Evolutionary conservation across 2,797 vertebrate species (phyloP), one percentile per base, ranked within the genome.

Genomic region (Heliangelus exortis): DNA sequence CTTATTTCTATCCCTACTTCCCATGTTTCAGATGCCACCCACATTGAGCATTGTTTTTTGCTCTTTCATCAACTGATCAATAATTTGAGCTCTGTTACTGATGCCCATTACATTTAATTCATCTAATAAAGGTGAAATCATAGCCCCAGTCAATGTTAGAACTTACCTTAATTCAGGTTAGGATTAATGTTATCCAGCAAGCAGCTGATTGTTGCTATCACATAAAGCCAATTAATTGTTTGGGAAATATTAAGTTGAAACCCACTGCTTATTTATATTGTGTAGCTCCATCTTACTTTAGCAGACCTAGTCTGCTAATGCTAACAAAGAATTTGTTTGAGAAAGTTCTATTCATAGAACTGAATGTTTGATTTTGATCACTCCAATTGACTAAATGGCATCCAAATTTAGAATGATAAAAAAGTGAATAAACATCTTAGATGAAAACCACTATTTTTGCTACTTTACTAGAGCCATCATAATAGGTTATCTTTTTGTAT

Each of bases 61-160:
- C 9, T 59, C 66, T 81, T 94, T 81, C 3, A 4, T 73, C 69
- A 86, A 50, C 8, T 50, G 33, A 68, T 81, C 62, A 59, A 48
- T 81, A 91, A 86, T 84, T 90, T 90, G 61, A 73, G 45, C 41
- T 71, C 12, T 78, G 22, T 84, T 87, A 72, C 51, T 55, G 19
- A 90, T 39, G 12, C 5, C 47, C 20, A 33, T 53, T 84, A 31
- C 33, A 76, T 90, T 79, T 78, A 67, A 82, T 88, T 86, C 84
- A 87, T 55, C 28, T 75, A 87, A 74, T 58, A 90, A 78, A 78
- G 22, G 76, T 66, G 36, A 93, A 89, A 87, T 87, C 47, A 53
- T 81, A 80, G 11, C 12, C 59, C 31, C 33, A 29, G 33, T 76
- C 54, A 58, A 5, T 48, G 47, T 66, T 90, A 84, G 28, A 66